Evolutionary conservation across 2,888 invertebrate species (phyloP).

Genomic region (Muschampia staudingeri): DNA sequence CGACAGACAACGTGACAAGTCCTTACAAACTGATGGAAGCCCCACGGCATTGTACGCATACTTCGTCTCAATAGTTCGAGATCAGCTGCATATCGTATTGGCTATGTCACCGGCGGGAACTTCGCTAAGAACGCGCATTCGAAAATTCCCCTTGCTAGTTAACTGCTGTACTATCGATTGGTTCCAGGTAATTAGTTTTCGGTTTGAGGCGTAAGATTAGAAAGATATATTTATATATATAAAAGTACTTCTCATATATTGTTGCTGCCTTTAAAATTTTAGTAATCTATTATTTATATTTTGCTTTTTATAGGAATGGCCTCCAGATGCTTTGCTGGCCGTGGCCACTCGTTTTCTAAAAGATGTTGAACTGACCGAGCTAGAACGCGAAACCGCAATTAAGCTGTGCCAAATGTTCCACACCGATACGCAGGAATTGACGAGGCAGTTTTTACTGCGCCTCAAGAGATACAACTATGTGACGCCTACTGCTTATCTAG

Average conservation of each 20-base stretch:
- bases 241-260: neutral
- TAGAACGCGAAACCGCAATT: constrained; percentile 95
- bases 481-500: constrained; percentile 98
- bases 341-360: constrained; percentile 96
- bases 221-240: neutral
- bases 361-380: constrained; percentile 94
- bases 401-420: constrained; percentile 98
- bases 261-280: neutral
- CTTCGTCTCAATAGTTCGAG: constrained; percentile 96
- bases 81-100: constrained; percentile 97
- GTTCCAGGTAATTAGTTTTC: constrained; percentile 93
- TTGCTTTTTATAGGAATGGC: constrained; percentile 94
- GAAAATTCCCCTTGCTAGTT: constrained; percentile 98
- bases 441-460: constrained; percentile 91
- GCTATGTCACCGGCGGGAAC: constrained; percentile 98
- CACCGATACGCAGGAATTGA: constrained; percentile 94
- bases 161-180: constrained; percentile 99
- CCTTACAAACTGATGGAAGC: constrained; percentile 98
- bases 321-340: constrained; percentile 97
- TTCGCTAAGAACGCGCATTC: constrained; percentile 94
- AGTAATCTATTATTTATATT: neutral
- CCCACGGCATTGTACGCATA: constrained; percentile 97
- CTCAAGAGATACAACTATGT: constrained; percentile 96
- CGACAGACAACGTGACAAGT: constrained; percentile 97
- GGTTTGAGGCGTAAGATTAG: neutral